Percentiles rank a stretch among this genome's conserved stretches.
These are phyloP conservation scores for Acanthaster planci DNA, from an alignment of 35 echinoderm and acorn worm genomes.

Conservation along the genomic window DNA sequence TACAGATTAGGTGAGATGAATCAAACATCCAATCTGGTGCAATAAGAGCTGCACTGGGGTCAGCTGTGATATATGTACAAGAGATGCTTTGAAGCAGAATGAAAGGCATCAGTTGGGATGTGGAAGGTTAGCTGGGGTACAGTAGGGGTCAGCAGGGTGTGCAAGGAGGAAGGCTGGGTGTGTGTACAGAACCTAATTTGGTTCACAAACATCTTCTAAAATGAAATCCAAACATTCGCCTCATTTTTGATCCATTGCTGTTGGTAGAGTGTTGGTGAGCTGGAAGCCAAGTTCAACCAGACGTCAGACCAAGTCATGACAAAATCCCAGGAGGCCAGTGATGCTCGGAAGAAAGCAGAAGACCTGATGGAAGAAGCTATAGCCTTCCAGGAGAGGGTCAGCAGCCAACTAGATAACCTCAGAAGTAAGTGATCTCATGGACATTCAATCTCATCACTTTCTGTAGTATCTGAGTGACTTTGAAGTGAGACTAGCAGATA, in stretches of 20 bases:
- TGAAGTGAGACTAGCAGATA: neutral
- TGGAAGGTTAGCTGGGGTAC: too few species aligned
- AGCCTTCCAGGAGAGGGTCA: conserved; percentile 62
- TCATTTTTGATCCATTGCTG: neutral
- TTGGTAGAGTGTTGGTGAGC: neutral
- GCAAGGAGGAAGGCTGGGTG: neutral
- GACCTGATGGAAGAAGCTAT: conserved; percentile 55
- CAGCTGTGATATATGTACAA: too few species aligned
- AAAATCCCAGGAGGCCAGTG: conserved; percentile 41
- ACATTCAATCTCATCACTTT: too few species aligned
- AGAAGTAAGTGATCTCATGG: conserved; percentile 38
- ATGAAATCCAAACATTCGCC: neutral
- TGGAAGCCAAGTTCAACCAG: conserved; percentile 44
- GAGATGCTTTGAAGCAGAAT: too few species aligned
- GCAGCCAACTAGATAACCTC: conserved; percentile 58
- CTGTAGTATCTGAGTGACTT: neutral
- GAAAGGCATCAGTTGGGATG: too few species aligned
- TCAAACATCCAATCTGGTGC: too few species aligned
- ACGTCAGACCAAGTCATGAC: conserved; percentile 36
- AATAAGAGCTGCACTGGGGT: too few species aligned
- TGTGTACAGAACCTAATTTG: neutral
- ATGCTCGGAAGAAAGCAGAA: conserved; percentile 46
- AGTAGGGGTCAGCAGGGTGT: too few species aligned
- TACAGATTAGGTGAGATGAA: too few species aligned
- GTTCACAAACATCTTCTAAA: neutral